Conservation (phyloP, 2,797 vertebrate genomes). For the Gallinago stenura region DNA sequence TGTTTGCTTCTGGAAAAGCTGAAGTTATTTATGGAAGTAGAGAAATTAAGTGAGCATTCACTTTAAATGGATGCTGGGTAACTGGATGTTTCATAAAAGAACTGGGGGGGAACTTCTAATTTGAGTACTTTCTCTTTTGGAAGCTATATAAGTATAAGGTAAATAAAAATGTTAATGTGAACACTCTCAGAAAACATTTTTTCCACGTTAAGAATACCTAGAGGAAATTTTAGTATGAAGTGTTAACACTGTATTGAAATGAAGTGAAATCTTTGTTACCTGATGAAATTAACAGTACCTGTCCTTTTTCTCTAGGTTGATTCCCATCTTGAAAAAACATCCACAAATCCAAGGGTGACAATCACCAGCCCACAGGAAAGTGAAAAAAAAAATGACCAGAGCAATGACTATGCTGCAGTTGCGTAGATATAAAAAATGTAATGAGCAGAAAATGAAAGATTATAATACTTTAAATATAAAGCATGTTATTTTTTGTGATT, state of each 20-base stretch:
- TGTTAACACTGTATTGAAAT: not conserved
- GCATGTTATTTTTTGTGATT: not conserved
- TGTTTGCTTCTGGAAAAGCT: not conserved
- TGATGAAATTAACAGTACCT: not conserved
- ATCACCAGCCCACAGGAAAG: constrained; percentile 79
- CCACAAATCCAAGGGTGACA: constrained; percentile 79
- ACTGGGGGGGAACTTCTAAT: not conserved
- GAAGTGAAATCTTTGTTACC: not conserved
- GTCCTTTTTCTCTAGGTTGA: constrained; percentile 66
- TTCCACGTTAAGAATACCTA: not conserved
- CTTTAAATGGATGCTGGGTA: not conserved
- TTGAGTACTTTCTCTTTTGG: not conserved
- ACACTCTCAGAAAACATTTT: not conserved
- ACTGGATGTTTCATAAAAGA: not conserved
- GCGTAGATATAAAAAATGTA: constrained; percentile 56
- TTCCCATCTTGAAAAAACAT: constrained; percentile 52
- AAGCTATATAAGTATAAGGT: not conserved
- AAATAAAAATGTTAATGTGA: not conserved
- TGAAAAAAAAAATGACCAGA: constrained; percentile 72
- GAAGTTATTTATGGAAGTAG: not conserved
- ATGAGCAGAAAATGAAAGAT: constrained; percentile 31
- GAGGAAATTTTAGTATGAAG: not conserved
- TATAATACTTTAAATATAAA: constrained; percentile 38
- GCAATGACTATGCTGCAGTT: constrained; percentile 67
- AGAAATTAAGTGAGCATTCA: not conserved